These are phyloP conservation scores for Pollicipes pollicipes DNA, from an alignment of 1,140 invertebrate genomes.

Conservation along the genomic window DNA sequence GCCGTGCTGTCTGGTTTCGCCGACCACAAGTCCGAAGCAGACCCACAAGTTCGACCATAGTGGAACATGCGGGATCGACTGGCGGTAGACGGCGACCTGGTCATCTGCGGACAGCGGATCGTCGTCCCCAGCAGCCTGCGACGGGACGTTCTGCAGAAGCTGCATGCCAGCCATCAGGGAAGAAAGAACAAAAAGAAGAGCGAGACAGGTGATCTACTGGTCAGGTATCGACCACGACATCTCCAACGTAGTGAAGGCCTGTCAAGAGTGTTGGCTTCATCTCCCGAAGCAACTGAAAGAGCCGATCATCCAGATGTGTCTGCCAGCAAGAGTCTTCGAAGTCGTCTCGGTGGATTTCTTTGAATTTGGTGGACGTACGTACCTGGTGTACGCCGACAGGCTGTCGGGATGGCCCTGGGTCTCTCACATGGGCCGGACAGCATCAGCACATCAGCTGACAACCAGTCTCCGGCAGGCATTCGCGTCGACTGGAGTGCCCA, in stretches of 20 bases:
- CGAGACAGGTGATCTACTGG: not conserved
- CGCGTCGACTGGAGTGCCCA: not conserved
- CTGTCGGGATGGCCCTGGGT: not conserved
- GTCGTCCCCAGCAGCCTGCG: not conserved
- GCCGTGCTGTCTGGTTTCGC: too few relatives aligned
- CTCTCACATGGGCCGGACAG: not conserved
- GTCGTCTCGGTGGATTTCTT: not conserved
- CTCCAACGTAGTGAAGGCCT: not conserved
- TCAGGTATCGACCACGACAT: not conserved
- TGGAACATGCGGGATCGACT: too few relatives aligned
- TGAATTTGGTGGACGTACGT: not conserved
- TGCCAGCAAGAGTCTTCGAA: not conserved
- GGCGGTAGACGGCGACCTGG: too few relatives aligned
- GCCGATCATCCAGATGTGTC: not conserved
- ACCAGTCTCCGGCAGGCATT: not conserved
- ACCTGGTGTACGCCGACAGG: not conserved
- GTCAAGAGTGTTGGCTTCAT: not conserved
- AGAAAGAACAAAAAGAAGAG: not conserved
- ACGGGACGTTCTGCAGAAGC: not conserved
- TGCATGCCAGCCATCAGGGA: not conserved
- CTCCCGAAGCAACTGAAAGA: not conserved
- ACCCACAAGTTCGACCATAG: too few relatives aligned
- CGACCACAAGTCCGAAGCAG: too few relatives aligned
- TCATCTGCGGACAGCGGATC: not conserved
- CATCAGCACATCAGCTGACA: not conserved